Base-by-base conservation (phyloP, 1,140 invertebrate species). In the Hycleus cichorii region DNA sequence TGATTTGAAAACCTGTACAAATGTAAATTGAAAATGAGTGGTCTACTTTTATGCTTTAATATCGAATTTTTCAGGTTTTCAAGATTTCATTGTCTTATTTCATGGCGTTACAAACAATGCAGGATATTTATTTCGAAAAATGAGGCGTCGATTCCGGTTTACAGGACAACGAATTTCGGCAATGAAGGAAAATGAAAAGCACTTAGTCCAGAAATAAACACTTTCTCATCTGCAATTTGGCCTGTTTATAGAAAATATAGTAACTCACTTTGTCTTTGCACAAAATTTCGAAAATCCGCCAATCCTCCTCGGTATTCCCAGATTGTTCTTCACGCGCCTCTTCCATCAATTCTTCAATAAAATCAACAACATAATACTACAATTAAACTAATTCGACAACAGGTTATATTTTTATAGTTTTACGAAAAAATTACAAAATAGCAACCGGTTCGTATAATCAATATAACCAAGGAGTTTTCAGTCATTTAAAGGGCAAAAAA, bases 281-380 rank as follows among this genome's bases (percentile, higher is more conserved):
- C 46, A 86, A 71, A 0, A 80, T 75, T 72, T 87, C 81, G 68
- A 82, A 87, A 47, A 86, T 79, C 67, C 78, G 80, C 77, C 84
- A 84, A 71, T 88, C 84, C 64, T 85, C 84, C 18, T 78, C 71
- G 24, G 74, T 74, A 56, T 80, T 77, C 46, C 79, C 79, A 4
- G 69, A 62, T 8, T 49, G 63, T 56, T 59, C 61, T 45, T 64
- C 66, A 53, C 50, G 55, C 40, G 59, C 50, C 11, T 32, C 58
- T 10, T 54, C 60, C 50, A 59, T 59, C 11, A 46, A 46, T 32
- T 24, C 51, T 32, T 24, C 51, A 32, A 1, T 7, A 32, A 32
- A 32, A 18, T 18, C 3, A 32, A 32, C 1, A 5, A 32, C 51
- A 53, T 53, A 53, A 26, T 44, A 53, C 40, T 40, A 9, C 0